Percentiles rank a stretch among this genome's conserved stretches.
Evolutionary conservation across 2,113 vertebrate species (phyloP).

Genomic region (Polypterus senegalus): DNA sequence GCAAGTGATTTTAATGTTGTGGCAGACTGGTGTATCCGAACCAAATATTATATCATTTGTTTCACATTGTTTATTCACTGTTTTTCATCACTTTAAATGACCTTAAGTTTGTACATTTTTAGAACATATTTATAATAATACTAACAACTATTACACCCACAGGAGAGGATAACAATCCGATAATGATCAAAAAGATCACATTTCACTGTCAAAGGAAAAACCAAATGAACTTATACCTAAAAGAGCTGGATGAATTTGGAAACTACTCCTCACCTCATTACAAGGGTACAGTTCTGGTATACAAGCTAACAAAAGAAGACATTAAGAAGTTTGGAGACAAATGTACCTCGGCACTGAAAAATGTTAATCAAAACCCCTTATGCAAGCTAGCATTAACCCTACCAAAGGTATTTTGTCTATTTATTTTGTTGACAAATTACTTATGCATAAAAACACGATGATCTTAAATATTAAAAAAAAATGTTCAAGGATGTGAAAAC

Average conservation of each 20-base stretch:
- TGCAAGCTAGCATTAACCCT: slow-evolving; percentile 64
- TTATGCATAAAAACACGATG: too few species aligned
- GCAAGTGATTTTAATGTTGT: too few species aligned
- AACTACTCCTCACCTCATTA: slow-evolving; percentile 74
- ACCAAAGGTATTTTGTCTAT: slow-evolving; percentile 51
- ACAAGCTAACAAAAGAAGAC: slow-evolving; percentile 52
- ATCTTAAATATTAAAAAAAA: too few species aligned
- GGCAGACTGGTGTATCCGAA: too few species aligned
- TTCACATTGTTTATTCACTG: too few species aligned
- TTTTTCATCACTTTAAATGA: too few species aligned
- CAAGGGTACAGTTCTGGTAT: slow-evolving; percentile 59
- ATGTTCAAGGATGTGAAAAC: too few species aligned
- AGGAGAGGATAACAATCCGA: slow-evolving; percentile 1
- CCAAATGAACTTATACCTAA: slow-evolving; percentile 48
- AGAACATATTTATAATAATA: too few species aligned
- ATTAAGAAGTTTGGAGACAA: slow-evolving; percentile 34
- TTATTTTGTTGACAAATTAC: too few species aligned
- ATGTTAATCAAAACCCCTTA: slow-evolving; percentile 41
- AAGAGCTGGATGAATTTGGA: slow-evolving; percentile 68
- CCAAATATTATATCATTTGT: too few species aligned
- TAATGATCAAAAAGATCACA: slow-evolving; percentile 35
- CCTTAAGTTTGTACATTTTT: too few species aligned
- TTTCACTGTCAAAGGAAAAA: slow-evolving; percentile 68
- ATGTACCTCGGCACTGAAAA: slow-evolving; percentile 14
- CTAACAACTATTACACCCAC: not conserved